A percentile compares a stretch with the other conserved stretches of the same genome.
These are phyloP conservation scores for Callyntrura sp. DNA, from an alignment of 2,888 invertebrate species.

Conservation along the genomic window DNA sequence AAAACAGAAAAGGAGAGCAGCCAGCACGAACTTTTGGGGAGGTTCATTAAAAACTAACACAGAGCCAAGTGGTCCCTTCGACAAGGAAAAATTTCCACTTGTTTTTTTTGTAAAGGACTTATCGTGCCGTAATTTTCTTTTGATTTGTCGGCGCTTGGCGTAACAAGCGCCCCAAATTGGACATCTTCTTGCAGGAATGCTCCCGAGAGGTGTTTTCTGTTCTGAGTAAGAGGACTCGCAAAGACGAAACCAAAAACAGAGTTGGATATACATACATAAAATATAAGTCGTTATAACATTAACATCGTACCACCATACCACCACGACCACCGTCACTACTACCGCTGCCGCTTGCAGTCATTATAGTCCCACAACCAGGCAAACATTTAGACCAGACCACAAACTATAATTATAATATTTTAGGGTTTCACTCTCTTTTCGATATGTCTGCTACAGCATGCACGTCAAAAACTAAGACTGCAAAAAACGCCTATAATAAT, in stretches of 20 bases:
- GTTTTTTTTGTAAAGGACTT: not conserved
- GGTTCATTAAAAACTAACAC: too few species aligned
- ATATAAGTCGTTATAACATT: too few species aligned
- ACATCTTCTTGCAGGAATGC: too few species aligned
- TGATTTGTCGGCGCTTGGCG: not conserved
- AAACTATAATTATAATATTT: conserved; percentile 50
- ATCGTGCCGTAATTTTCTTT: not conserved
- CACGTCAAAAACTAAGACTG: not conserved
- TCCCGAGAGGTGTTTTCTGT: conserved; percentile 16
- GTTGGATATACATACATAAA: conserved; percentile 23
- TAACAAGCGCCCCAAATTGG: too few species aligned
- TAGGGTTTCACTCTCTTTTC: conserved; percentile 48
- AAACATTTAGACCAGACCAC: conserved; percentile 35
- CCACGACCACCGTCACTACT: not conserved
- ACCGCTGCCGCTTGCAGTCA: too few species aligned
- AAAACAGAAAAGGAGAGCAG: conserved; percentile 49
- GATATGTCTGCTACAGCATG: not conserved
- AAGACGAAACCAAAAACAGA: not conserved
- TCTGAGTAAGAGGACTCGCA: not conserved
- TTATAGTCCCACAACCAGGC: too few species aligned
- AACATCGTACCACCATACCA: not conserved
- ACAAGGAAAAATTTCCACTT: too few species aligned
- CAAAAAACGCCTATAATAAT: not conserved
- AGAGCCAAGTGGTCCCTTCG: not conserved
- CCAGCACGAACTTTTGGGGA: not conserved